These are phyloP conservation scores for Cuculus canorus DNA, from an alignment of 2,797 vertebrate species.

Conservation along the genomic window DNA sequence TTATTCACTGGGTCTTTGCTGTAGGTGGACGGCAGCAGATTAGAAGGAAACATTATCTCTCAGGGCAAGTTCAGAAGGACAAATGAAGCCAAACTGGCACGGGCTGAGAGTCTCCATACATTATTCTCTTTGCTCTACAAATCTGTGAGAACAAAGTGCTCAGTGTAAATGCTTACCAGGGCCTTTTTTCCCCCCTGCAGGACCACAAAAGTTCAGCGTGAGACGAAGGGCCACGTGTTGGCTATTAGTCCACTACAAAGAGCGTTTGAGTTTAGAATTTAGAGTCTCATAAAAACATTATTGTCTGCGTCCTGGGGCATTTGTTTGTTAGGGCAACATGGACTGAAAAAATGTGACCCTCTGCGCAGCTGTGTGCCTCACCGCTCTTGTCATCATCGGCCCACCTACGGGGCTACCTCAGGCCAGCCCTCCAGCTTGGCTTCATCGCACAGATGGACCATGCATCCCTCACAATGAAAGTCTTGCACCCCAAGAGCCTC, in stretches of 20 bases:
- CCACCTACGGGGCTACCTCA: neutral
- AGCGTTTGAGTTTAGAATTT: slow-evolving; percentile 89
- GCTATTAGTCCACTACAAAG: slow-evolving; percentile 88
- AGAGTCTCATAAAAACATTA: slow-evolving; percentile 95
- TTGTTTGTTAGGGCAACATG: slow-evolving; percentile 84
- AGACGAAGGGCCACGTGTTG: slow-evolving; percentile 84
- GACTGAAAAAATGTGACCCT: slow-evolving; percentile 85
- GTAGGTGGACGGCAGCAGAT: slow-evolving; percentile 86
- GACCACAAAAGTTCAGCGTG: slow-evolving; percentile 86
- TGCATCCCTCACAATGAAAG: neutral
- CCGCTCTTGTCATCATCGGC: neutral
- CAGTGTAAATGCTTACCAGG: slow-evolving; percentile 76
- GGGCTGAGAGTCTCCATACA: slow-evolving; percentile 79
- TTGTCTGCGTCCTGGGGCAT: slow-evolving; percentile 88
- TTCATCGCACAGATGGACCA: neutral
- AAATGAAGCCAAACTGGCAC: slow-evolving; percentile 73
- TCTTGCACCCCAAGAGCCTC: accelerated
- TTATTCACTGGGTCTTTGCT: slow-evolving; percentile 76
- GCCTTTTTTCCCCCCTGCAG: slow-evolving; percentile 78
- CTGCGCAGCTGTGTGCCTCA: neutral
- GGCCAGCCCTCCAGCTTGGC: neutral
- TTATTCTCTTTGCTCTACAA: slow-evolving; percentile 81
- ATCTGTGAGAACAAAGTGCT: slow-evolving; percentile 85
- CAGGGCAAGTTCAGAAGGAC: slow-evolving; percentile 81
- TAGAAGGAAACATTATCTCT: slow-evolving; percentile 91